Evolutionary conservation across 2,113 vertebrate species (phyloP).

Genomic region (Opisthocomus hoazin): DNA sequence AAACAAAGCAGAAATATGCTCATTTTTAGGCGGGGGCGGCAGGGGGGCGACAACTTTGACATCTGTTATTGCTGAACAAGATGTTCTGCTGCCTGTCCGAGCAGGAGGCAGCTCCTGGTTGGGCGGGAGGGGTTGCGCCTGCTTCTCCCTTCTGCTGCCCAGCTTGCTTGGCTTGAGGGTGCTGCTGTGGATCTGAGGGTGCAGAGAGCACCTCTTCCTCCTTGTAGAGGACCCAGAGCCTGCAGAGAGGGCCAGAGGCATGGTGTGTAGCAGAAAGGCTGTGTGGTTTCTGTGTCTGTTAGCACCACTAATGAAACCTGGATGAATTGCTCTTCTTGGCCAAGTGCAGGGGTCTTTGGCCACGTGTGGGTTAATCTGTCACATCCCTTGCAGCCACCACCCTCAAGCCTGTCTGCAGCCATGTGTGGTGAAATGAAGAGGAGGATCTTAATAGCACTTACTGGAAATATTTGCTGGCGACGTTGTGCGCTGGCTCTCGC

Average conservation of each 20-base stretch:
- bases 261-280: background rate
- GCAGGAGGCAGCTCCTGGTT: background rate
- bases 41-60: too few relatives aligned
- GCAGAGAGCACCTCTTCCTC: background rate
- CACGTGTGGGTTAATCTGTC: background rate
- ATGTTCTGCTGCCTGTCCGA: background rate
- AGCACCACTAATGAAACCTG: background rate
- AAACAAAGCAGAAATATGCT: background rate
- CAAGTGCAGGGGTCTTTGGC: background rate
- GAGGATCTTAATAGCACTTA: background rate
- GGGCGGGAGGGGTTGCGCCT: background rate
- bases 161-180: background rate
- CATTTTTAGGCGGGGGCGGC: accelerated
- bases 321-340: background rate
- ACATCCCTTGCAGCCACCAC: background rate
- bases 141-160: background rate
- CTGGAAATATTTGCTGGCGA: background rate
- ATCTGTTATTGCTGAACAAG: background rate
- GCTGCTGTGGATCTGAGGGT: background rate
- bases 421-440: background rate
- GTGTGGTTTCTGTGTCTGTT: background rate
- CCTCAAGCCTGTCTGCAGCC: background rate
- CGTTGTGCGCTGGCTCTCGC: background rate
- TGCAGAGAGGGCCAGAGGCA: accelerated
- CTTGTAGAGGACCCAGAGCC: background rate